Base-by-base conservation (phyloP, 2,113 vertebrate species). In the Thamnophis sirtalis region DNA sequence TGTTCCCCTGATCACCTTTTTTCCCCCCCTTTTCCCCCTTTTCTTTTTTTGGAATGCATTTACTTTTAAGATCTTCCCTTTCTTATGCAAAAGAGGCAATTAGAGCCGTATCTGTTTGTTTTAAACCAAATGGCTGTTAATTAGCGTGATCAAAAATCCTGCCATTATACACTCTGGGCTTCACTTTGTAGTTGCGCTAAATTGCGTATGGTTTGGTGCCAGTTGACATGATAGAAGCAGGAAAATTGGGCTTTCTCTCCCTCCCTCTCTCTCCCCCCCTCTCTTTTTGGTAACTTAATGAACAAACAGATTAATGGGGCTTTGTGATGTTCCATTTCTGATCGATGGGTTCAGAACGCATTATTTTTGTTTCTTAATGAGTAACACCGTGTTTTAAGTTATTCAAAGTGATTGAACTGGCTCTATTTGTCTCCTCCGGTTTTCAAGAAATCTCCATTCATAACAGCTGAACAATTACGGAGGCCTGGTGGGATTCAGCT, bases 11-110 rank as follows among this genome's bases (percentile, higher is more conserved):
- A 68, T n/a, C 63, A 68, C 60, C 60, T 63, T 58, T 9, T 2
- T 11, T 0, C 9, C 5, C 22, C 17, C 22, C 15, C 5, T 5
- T 38, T 5, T 3, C 6, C 1, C 3, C 43, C 1, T 22, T 95
- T 94, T 96, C 96, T 6, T 56, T 56, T 24, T 95, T 94, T 96
- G 96, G 97, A 97, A 90, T 98, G 98, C 97, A 98, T 98, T 98
- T 97, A 99, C 98, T 99, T 99, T 99, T 98, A 99, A 99, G 98
- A 99, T 99, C 98, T 98, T 98, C 97, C 97, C 98, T 99, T 99
- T 99, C 98, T 99, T 99, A 99, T 99, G 99, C 98, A 99, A 99
- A 99, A 98, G 98, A 99, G 98, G 98, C 99, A 99, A 99, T 99
- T 99, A 99, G 98, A 99, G 97, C 98, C 98, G 95, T 99, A 99